A percentile compares a stretch with the other conserved stretches of the same genome.
Evolutionary conservation across 2,113 vertebrate genomes (phyloP).

Genomic region (Gallinago undulata): DNA sequence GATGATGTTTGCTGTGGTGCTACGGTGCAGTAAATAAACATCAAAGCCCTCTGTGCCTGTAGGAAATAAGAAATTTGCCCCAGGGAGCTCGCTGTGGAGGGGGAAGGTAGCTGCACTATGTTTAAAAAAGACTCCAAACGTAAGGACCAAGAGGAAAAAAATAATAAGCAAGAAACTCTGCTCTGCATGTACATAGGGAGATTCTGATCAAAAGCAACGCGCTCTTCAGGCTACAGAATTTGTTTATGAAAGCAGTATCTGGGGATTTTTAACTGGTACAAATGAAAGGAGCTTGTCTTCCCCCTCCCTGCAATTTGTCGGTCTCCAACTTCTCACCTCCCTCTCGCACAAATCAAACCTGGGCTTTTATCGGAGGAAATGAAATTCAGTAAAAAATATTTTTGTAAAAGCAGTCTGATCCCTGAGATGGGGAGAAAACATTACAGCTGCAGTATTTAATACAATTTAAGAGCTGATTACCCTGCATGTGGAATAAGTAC

Average conservation of each 20-base stretch:
- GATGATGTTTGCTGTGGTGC: background rate
- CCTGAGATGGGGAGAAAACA: background rate
- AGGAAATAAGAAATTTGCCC: background rate
- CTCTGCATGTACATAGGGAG: background rate
- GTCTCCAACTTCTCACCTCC: background rate
- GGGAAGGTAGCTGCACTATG: background rate
- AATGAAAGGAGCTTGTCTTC: background rate
- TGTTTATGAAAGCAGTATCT: background rate
- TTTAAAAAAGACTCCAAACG: background rate
- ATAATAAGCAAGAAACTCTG: background rate
- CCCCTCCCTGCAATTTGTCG: background rate
- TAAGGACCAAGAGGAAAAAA: background rate
- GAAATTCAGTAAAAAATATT: background rate
- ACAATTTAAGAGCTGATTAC: constrained; percentile 53
- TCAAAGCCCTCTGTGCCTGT: background rate
- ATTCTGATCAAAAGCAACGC: background rate
- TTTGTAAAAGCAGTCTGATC: background rate
- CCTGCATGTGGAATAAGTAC: background rate
- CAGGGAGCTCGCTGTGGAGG: rapidly evolving
- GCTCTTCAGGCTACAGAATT: background rate
- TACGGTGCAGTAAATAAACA: background rate
- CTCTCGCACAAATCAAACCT: background rate
- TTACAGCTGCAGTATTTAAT: constrained; percentile 19
- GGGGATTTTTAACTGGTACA: background rate
- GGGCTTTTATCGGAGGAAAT: constrained; percentile 25